A percentile compares a stretch with the other conserved stretches of the same genome.
Conservation (phyloP, 2,113 vertebrate species). For the Pelecanoides urinatrix region DNA sequence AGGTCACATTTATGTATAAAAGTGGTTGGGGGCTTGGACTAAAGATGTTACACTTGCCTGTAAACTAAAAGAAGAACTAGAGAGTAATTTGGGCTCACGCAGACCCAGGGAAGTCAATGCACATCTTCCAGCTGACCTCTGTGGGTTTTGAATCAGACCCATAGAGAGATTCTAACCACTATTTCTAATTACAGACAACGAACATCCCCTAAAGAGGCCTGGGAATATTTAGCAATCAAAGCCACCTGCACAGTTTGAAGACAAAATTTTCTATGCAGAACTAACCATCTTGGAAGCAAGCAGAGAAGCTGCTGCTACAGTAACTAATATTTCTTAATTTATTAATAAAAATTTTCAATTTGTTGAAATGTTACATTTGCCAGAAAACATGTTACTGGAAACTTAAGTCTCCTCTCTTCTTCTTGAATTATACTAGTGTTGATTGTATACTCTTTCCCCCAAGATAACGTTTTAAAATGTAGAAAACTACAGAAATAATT, state of each 20-base stretch:
- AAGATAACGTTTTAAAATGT: neutral
- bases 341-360: neutral
- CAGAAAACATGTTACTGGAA: neutral
- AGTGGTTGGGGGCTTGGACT: neutral
- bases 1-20: neutral
- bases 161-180: neutral
- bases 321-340: neutral
- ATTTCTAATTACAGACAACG: neutral
- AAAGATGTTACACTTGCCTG: neutral
- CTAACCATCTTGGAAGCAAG: neutral
- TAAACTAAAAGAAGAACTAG: neutral
- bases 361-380: neutral
- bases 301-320: neutral
- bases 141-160: neutral
- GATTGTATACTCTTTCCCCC: rapidly evolving
- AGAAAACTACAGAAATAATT: neutral
- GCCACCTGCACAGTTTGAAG: neutral
- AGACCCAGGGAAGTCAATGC: neutral
- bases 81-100: neutral
- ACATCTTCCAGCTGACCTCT: neutral
- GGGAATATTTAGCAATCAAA: neutral
- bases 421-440: neutral
- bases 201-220: neutral
- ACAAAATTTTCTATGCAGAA: neutral
- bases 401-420: neutral